Evolutionary conservation across 2,888 invertebrate genomes (phyloP).

Genomic region (Phania funesta): DNA sequence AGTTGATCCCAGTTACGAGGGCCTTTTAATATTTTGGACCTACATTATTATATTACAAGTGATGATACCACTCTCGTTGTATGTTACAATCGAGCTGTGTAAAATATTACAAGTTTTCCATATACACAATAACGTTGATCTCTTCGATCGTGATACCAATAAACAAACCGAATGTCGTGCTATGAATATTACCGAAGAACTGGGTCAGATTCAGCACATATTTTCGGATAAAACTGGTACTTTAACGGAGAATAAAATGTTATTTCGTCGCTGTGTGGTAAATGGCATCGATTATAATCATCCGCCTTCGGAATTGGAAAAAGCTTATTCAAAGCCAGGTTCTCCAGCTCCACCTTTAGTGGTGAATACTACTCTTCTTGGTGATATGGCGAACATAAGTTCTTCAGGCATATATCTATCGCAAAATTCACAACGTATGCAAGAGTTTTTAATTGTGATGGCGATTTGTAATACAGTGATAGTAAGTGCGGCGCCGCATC

Average conservation of each 20-base stretch:
- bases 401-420: constrained; percentile 78
- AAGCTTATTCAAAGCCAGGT: constrained; percentile 81
- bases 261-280: constrained; percentile 94
- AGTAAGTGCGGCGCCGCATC: constrained; percentile 91
- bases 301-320: constrained; percentile 86
- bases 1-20: constrained; percentile 85
- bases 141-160: constrained; percentile 92
- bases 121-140: constrained; percentile 93
- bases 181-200: constrained; percentile 97
- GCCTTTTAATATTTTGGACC: constrained; percentile 95
- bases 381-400: constrained; percentile 81
- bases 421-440: constrained; percentile 87
- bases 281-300: constrained; percentile 95
- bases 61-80: constrained; percentile 97
- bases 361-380: constrained; percentile 81
- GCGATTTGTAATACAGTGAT: constrained; percentile 98
- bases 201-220: constrained; percentile 96
- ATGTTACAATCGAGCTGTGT: constrained; percentile 97
- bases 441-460: constrained; percentile 94
- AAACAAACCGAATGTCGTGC: constrained; percentile 94
- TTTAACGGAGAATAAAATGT: constrained; percentile 98
- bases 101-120: constrained; percentile 97
- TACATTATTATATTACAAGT: constrained; percentile 97
- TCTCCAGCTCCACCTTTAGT: constrained; percentile 81
- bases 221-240: constrained; percentile 99